phyloP scores from a whole-genome alignment of 2,797 vertebrate genomes.

The Pantherophis vulpinus region DNA sequence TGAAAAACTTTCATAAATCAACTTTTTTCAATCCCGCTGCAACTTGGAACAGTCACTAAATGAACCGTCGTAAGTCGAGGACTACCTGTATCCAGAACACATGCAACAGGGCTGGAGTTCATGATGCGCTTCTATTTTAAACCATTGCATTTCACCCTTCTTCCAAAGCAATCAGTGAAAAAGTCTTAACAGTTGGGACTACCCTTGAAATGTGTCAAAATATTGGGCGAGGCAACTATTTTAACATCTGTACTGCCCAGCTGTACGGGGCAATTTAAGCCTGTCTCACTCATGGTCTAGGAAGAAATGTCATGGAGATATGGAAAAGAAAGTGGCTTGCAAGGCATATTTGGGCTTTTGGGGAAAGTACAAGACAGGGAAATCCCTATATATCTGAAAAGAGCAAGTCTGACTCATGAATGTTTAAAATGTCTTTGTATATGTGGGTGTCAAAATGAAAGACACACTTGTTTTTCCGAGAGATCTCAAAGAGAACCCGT shows the following conservation, averaged over 20 bases:
- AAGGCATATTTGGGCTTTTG: not conserved
- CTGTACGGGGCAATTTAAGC: not conserved
- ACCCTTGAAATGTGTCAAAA: not conserved
- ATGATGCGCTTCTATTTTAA: not conserved
- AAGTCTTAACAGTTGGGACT: not conserved
- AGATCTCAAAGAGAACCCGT: not conserved
- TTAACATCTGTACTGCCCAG: not conserved
- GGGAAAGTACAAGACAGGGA: not conserved
- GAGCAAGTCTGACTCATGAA: not conserved
- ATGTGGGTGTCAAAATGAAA: not conserved
- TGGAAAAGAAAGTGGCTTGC: not conserved
- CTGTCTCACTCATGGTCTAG: not conserved
- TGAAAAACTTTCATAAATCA: not conserved
- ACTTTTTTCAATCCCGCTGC: not conserved
- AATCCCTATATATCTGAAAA: not conserved
- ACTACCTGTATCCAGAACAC: not conserved
- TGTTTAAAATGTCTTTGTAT: not conserved
- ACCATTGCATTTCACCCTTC: not conserved
- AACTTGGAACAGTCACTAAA: not conserved
- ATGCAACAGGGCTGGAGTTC: not conserved
- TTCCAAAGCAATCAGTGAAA: not conserved
- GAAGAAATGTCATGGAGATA: not conserved
- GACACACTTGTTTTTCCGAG: not conserved
- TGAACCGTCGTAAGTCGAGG: not conserved
- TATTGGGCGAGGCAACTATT: not conserved